Percentiles rank a stretch among this genome's conserved stretches.
Conservation (phyloP, 1,140 invertebrate genomes). For the Nebria ingens region DNA sequence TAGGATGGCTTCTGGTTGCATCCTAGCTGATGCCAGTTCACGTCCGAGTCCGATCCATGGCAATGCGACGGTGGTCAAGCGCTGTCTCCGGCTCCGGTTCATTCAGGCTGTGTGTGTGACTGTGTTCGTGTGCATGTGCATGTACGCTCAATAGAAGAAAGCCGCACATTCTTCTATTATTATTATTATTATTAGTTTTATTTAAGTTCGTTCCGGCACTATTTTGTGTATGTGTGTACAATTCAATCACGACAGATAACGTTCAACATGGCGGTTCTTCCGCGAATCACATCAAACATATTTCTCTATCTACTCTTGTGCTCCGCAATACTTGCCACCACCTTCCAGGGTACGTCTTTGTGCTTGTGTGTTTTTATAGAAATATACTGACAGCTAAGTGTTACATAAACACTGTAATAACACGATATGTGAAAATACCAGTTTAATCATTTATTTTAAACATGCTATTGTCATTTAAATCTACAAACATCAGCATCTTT, state of each 20-base stretch:
- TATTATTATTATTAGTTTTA: no score
- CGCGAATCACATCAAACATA: background rate
- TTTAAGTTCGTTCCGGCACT: background rate
- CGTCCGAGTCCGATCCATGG: conserved; percentile 1
- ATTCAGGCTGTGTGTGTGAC: conserved; percentile 6
- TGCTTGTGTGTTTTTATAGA: background rate
- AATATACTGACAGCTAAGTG: no score
- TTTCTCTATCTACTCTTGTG: background rate
- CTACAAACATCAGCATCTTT: no score
- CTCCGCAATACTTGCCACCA: conserved; percentile 1
- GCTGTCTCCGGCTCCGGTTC: conserved; percentile 4
- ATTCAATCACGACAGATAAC: conserved; percentile 1
- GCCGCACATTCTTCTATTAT: no score
- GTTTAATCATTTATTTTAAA: no score
- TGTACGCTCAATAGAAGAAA: background rate
- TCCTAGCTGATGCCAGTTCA: background rate
- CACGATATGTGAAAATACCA: no score
- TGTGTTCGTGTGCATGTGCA: conserved; percentile 7
- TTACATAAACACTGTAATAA: no score
- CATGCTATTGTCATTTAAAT: no score
- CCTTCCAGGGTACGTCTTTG: conserved; percentile 1
- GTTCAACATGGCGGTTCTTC: background rate
- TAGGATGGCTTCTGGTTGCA: background rate
- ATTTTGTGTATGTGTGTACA: conserved; percentile 1
- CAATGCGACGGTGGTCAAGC: conserved; percentile 1